Base-by-base conservation (phyloP, 2,888 invertebrate genomes). In the Acleris sparsana region DNA sequence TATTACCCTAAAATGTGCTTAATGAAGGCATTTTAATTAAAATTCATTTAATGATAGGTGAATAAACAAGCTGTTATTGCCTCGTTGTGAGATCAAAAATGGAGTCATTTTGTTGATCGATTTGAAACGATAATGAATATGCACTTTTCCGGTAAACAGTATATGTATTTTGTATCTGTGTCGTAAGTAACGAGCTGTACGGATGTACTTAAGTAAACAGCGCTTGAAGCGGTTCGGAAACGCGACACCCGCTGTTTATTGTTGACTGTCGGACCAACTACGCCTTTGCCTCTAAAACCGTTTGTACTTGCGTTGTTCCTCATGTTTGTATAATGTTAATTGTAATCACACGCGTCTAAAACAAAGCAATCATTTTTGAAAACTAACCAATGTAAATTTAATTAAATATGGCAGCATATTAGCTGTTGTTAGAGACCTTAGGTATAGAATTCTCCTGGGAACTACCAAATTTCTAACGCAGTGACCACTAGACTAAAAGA, bases 201-300 rank as follows among this genome's bases (percentile, higher is more conserved):
- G 65, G 55, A 51, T 56, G 55, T 51, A 44, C 29, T 29, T n/a
- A 17, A 56, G 60, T 51, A 60, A 65, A 60, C 65, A 62, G 18
- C 60, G 9, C 60, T 25, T 17, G 55, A 44, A 60, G 60, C 55
- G 29, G 52, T 5, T 17, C 46, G 48, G 53, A 44, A 65, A 64
- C 59, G 39, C 18, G 53, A 64, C 51, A 55, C 49, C 22, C 13
- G 53, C 29, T 60, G 60, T 60, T 65, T 51, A 65, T 66, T 66
- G 66, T 66, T 66, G 56, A 66, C 52, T 17, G 22, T 55, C 52
- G 52, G 22, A n/a, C 51, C 33, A 39, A 62, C 59, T 52, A 44
- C 49, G 61, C 51, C 65, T 62, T 62, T 66, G 46, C 49, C 17
- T 49, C 49, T 62, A 39, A 60, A 66, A 60, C 52, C 13, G 17